A percentile compares a stretch with the other conserved stretches of the same genome.
Conservation (phyloP, 2,113 vertebrate genomes). For the Mesitornis unicolor region DNA sequence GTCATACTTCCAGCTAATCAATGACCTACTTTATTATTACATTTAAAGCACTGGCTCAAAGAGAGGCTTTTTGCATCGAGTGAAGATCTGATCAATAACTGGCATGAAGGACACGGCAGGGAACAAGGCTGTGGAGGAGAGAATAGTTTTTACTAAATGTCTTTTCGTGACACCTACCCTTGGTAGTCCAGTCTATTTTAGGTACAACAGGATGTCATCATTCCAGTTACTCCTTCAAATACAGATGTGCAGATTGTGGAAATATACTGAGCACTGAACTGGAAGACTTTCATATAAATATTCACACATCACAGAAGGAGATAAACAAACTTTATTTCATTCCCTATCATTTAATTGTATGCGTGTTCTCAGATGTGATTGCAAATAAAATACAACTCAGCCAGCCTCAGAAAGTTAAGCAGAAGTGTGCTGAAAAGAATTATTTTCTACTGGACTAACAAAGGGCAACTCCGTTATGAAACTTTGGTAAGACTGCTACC, state of each 20-base stretch:
- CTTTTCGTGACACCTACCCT: conserved; percentile 37
- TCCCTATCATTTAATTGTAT: background rate
- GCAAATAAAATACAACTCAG: background rate
- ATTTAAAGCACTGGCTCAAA: conserved; percentile 25
- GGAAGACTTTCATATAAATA: conserved; percentile 30
- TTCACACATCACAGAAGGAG: background rate
- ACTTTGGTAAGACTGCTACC: background rate
- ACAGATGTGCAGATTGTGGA: conserved; percentile 19
- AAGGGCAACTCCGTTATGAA: background rate
- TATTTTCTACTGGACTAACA: background rate
- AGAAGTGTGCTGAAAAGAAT: background rate
- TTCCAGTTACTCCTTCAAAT: conserved; percentile 36
- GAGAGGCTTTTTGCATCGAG: conserved; percentile 22
- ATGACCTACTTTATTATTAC: conserved; percentile 58
- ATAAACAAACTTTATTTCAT: background rate
- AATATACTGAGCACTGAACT: background rate
- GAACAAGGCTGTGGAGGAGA: conserved; percentile 13
- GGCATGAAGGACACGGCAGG: conserved; percentile 44
- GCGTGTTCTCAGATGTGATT: background rate
- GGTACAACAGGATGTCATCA: conserved; percentile 6
- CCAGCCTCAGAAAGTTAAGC: background rate
- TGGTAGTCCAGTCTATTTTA: conserved; percentile 42
- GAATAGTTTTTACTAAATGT: conserved; percentile 63
- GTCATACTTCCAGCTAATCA: conserved; percentile 51
- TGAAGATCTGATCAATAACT: conserved; percentile 48